Evolutionary conservation across 2,888 invertebrate species (phyloP).

Genomic region (Galeruca laticollis): DNA sequence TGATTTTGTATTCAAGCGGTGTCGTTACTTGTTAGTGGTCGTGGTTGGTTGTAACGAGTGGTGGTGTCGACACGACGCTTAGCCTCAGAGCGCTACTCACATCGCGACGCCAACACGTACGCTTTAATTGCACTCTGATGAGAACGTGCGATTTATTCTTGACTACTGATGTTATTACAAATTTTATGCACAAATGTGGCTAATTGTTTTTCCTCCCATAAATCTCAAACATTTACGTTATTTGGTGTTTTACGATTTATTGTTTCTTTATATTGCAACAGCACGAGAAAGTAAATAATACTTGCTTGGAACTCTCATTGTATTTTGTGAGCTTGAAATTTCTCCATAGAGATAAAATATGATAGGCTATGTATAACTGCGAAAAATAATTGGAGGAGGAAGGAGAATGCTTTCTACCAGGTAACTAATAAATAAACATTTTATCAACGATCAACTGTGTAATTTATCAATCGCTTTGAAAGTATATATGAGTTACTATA

Average conservation of each 20-base stretch:
- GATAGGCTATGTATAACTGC: too few relatives aligned
- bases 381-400: too few relatives aligned
- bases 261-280: not conserved
- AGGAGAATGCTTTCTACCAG: too few relatives aligned
- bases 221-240: slow-evolving; percentile 33
- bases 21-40: slow-evolving; percentile 64
- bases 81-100: slow-evolving; percentile 50
- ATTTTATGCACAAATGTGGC: slow-evolving; percentile 58
- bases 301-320: too few relatives aligned
- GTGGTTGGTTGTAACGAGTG: slow-evolving; percentile 43
- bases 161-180: slow-evolving; percentile 61
- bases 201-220: slow-evolving; percentile 46
- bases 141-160: slow-evolving; percentile 65
- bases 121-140: slow-evolving; percentile 66
- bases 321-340: too few relatives aligned
- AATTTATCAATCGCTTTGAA: too few relatives aligned
- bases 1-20: slow-evolving; percentile 64
- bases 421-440: too few relatives aligned
- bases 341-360: too few relatives aligned
- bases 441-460: too few relatives aligned
- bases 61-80: slow-evolving; percentile 39
- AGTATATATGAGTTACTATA: too few relatives aligned
- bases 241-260: slow-evolving; percentile 13
- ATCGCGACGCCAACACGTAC: slow-evolving; percentile 64
- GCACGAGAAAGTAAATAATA: too few relatives aligned